Conservation (phyloP, 2,797 vertebrate genomes). For the Todus mexicanus region DNA sequence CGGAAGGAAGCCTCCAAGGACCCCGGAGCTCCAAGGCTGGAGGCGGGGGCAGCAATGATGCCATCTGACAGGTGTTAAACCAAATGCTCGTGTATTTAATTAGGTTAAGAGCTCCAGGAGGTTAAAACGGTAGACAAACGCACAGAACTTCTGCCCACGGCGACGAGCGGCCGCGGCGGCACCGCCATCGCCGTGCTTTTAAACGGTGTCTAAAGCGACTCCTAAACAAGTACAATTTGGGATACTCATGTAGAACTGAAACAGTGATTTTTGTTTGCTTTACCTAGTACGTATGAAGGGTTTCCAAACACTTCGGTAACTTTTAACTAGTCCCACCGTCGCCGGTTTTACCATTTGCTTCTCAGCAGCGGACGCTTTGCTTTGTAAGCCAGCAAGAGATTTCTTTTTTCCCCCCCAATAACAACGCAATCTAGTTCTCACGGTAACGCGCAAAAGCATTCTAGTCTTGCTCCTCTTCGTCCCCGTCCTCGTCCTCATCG, state of each 20-base stretch:
- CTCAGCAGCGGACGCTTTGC: constrained; percentile 41
- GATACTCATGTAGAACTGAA: constrained; percentile 56
- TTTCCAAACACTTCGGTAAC: constrained; percentile 62
- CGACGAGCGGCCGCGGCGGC: constrained; percentile 44
- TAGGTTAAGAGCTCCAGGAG: constrained; percentile 32
- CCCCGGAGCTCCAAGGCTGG: background rate
- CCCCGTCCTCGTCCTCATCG: constrained; percentile 83
- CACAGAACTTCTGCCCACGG: constrained; percentile 25
- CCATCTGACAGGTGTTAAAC: constrained; percentile 56
- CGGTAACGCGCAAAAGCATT: background rate
- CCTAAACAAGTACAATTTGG: constrained; percentile 50
- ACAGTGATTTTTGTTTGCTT: constrained; percentile 31
- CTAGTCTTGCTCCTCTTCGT: constrained; percentile 67
- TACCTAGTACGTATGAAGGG: constrained; percentile 26
- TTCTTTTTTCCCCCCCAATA: background rate
- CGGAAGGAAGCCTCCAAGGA: background rate
- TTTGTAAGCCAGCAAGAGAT: constrained; percentile 33
- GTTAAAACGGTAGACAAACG: constrained; percentile 49
- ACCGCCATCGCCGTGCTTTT: constrained; percentile 48
- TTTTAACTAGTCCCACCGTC: constrained; percentile 31
- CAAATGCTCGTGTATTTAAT: constrained; percentile 62
- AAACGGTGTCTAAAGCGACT: constrained; percentile 36
- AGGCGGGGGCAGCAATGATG: constrained; percentile 48
- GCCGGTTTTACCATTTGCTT: constrained; percentile 32
- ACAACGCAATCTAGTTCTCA: background rate